Conservation (phyloP, 1,140 invertebrate genomes). For the Lordiphosa stackelbergi region DNA sequence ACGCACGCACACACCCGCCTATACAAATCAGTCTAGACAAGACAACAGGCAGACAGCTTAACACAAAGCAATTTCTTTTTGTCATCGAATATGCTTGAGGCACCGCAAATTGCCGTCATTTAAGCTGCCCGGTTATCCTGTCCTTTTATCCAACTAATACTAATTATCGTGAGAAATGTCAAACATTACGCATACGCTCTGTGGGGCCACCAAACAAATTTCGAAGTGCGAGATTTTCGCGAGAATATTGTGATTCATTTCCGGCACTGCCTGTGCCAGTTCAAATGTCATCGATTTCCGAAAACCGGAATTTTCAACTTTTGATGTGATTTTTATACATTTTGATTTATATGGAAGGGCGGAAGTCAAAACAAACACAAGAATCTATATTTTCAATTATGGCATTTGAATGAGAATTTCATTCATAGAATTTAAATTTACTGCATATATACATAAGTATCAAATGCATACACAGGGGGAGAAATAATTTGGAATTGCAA, state of each 20-base stretch:
- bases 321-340: constrained; percentile 41
- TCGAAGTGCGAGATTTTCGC: background rate
- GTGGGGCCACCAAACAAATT: constrained; percentile 4
- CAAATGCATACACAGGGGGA: background rate
- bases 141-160: constrained; percentile 7
- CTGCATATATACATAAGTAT: background rate
- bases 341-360: constrained; percentile 56
- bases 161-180: constrained; percentile 69
- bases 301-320: constrained; percentile 30
- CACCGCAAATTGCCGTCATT: constrained; percentile 69
- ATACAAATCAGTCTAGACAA: constrained; percentile 64
- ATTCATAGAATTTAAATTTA: constrained; percentile 48
- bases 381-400: constrained; percentile 24
- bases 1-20: constrained; percentile 1
- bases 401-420: constrained; percentile 28
- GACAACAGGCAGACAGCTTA: constrained; percentile 58
- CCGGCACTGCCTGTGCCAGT: constrained; percentile 25
- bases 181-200: constrained; percentile 56
- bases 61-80: constrained; percentile 73
- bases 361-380: constrained; percentile 45
- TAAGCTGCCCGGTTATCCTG: constrained; percentile 39
- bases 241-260: constrained; percentile 36
- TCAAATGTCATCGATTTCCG: constrained; percentile 45
- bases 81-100: constrained; percentile 73
- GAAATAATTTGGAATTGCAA: background rate